Evolutionary conservation across 2,113 vertebrate genomes (phyloP), one percentile per base, ranked within the genome.

Genomic region (Xyliphius kryptos): DNA sequence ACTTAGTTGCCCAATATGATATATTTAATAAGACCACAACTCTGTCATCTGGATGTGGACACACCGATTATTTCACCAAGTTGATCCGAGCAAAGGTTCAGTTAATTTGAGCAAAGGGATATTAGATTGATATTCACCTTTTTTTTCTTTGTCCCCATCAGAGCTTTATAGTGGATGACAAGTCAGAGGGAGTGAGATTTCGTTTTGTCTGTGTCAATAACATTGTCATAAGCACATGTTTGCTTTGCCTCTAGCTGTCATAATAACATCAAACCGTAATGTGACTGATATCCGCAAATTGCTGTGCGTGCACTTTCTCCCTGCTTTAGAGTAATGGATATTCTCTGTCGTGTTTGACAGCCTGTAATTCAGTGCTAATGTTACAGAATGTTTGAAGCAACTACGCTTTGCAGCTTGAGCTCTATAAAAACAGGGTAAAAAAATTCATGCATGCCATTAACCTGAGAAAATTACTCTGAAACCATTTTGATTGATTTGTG

Each of bases 331-430:
- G 61, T 69, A 63, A 69, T 63, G 61, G 59, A 57, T 63, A 63
- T 56, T 43, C 58, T 9, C 50, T n/a, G 20, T 64, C 56, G 40
- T 64, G 67, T 72, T 68, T 1, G 56, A 57, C 61, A 51, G 50
- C 66, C 51, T 68, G 56, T 59, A 63, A 68, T 72, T 64, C 61
- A 64, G 7, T 64, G 56, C 60, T 68, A 60, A 72, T 72, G 61
- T 51, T 66, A n/a, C n/a, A n/a, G n/a, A 20, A 47, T 66, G 64
- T 66, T 66, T 50, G 21, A 38, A 44, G n/a, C 8, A 19, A 38
- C 62, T 56, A 41, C 2, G 21, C 48, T 16, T 56, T 14, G 47
- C 55, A 66, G 37, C 11, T 21, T 52, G 64, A 51, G 51, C 20
- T 41, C 48, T 66, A 38, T 20, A 59, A n/a, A n/a, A n/a, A n/a